phyloP scores from a whole-genome alignment of 2,888 invertebrate genomes.

The Himalopsyche kuldschensis region DNA sequence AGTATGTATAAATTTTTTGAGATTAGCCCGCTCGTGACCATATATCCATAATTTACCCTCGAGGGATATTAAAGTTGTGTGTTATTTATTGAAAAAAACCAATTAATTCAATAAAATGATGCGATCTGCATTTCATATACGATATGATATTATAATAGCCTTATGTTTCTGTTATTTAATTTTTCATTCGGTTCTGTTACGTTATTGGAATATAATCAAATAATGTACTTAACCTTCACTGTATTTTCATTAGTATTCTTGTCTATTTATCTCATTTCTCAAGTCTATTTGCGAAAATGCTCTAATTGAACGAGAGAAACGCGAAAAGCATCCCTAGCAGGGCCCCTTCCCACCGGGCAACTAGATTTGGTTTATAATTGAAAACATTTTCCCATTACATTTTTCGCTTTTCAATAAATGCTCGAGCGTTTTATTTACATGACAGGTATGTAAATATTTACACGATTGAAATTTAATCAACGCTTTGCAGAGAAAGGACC shows the following conservation, averaged over 20 bases:
- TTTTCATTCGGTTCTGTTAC: too few relatives aligned
- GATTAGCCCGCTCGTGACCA: too few relatives aligned
- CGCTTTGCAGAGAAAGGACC: background rate
- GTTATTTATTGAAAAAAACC: too few relatives aligned
- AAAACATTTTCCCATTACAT: slow-evolving; percentile 1
- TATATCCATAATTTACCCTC: too few relatives aligned
- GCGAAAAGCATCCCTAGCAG: background rate
- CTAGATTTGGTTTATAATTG: background rate
- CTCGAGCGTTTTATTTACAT: background rate
- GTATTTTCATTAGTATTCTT: background rate
- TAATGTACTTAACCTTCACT: background rate
- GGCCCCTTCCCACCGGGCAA: background rate
- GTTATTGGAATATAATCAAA: background rate
- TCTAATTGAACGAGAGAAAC: background rate
- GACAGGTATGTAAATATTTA: background rate
- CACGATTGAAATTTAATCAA: slow-evolving; percentile 1
- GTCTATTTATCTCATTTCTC: background rate
- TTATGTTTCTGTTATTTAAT: too few relatives aligned
- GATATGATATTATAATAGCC: too few relatives aligned
- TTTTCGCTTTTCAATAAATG: background rate
- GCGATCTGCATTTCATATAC: too few relatives aligned
- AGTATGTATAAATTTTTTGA: too few relatives aligned
- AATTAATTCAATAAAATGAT: too few relatives aligned
- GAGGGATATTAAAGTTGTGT: too few relatives aligned
- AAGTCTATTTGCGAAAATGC: background rate